Base-by-base conservation (phyloP, 2,888 invertebrate species). In the Ichneumon xanthorius region DNA sequence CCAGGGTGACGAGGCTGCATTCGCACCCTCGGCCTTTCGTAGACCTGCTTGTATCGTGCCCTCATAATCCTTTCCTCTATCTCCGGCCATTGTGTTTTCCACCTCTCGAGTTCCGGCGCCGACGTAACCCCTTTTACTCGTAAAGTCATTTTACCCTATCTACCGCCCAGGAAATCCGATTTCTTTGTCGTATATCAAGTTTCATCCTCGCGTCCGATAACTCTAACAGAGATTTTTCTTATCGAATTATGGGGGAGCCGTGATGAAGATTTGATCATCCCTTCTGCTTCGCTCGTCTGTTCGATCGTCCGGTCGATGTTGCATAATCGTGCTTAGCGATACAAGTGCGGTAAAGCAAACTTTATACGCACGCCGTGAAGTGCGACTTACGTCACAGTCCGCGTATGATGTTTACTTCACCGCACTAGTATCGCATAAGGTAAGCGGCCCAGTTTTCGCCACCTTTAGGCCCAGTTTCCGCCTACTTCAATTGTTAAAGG, bases 51-150 rank as follows among this genome's bases (percentile, higher is more conserved):
- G 30, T 63, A 63, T 63, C 61, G 16, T 5, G 61, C 33, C 61
- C 61, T 63, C 61, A 30, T 33, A 63, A 63, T 63, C 61, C 61
- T 63, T 63, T 30, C 61, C 61, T 33, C 61, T 63, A 63, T 63
- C 61, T 33, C 30, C 61, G 16, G 30, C 61, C 33, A 63, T 63
- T 63, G 61, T 63, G 61, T 30, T 33, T 63, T 63, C 19, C 61
- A 4, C 33, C 16, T 14, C 61, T 63, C 61, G 30, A 63, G 30
- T 33, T 63, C 61, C 61, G 30, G 16, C n/a, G 0, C n/a, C 30
- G 30, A 30, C 61, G 30, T 16, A 26, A 33, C 14, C 61, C 30
- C 33, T 63, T 16, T 63, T 30, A 7, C 33, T 63, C 33, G 33
- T 30, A 30, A 61, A 61, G 33, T 16, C 16, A 61, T 61, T 61